phyloP scores from a whole-genome alignment of 2,113 vertebrate genomes.

The Athene cunicularia region DNA sequence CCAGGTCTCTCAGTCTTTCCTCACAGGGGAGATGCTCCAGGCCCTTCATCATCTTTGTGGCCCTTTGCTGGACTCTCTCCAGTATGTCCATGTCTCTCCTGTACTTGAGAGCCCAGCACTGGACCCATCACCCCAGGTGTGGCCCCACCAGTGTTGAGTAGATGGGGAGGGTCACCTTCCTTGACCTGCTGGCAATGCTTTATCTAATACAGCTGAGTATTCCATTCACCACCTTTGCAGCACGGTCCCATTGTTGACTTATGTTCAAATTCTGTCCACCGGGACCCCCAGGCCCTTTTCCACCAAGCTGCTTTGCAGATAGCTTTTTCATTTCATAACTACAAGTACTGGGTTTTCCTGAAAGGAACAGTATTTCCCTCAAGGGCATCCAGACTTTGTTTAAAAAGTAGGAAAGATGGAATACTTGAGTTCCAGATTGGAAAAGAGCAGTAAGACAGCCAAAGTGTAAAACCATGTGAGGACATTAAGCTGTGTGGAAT shows the following conservation, averaged over 20 bases:
- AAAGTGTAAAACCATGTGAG: neutral
- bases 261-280: neutral
- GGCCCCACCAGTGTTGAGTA: neutral
- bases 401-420: neutral
- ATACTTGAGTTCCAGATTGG: neutral
- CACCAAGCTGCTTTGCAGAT: neutral
- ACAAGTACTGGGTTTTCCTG: neutral
- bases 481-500: neutral
- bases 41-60: neutral
- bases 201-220: neutral
- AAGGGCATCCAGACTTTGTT: neutral
- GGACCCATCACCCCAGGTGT: neutral
- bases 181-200: neutral
- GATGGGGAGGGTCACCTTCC: neutral
- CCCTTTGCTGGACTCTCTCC: neutral
- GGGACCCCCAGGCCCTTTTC: neutral
- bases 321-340: neutral
- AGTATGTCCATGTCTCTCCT: fast-evolving
- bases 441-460: neutral
- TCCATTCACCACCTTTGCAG: fast-evolving
- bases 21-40: neutral
- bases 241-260: neutral
- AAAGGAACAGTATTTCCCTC: neutral
- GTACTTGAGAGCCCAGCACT: neutral
- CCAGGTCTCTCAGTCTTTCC: neutral